A percentile compares a stretch with the other conserved stretches of the same genome.
These are phyloP conservation scores for Okapia johnstoni DNA, from an alignment of 2,113 vertebrate genomes.

Conservation along the genomic window DNA sequence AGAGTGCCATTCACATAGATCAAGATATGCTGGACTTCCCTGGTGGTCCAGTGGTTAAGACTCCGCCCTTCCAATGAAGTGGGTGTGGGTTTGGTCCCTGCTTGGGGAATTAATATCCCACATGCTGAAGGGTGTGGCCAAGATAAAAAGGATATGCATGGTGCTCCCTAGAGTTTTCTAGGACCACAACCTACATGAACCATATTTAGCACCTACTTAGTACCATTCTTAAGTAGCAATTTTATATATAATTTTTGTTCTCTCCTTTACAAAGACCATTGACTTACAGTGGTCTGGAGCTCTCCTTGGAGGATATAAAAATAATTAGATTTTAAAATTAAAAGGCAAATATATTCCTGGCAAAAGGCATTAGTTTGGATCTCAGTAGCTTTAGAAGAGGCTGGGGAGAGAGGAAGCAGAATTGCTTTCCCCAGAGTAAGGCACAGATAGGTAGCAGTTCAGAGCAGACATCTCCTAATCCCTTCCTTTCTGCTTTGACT, in stretches of 20 bases:
- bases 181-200: not conserved
- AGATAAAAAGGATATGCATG: not conserved
- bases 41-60: not conserved
- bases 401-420: not conserved
- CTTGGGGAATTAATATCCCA: not conserved
- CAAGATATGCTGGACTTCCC: not conserved
- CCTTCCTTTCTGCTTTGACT: not conserved
- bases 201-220: not conserved
- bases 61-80: not conserved
- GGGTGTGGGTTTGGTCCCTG: not conserved
- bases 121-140: not conserved
- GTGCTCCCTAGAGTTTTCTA: not conserved
- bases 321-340: not conserved
- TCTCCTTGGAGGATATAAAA: not conserved
- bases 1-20: not conserved
- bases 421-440: not conserved
- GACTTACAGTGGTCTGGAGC: not conserved
- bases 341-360: not conserved
- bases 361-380: not conserved
- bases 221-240: not conserved
- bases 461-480: not conserved
- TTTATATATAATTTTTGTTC: not conserved
- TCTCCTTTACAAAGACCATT: not conserved
- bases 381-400: not conserved
- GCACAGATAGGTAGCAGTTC: not conserved